These are phyloP conservation scores for Hippocampus guttulatus DNA, from an alignment of 2,113 vertebrate genomes.

Conservation along the genomic window DNA sequence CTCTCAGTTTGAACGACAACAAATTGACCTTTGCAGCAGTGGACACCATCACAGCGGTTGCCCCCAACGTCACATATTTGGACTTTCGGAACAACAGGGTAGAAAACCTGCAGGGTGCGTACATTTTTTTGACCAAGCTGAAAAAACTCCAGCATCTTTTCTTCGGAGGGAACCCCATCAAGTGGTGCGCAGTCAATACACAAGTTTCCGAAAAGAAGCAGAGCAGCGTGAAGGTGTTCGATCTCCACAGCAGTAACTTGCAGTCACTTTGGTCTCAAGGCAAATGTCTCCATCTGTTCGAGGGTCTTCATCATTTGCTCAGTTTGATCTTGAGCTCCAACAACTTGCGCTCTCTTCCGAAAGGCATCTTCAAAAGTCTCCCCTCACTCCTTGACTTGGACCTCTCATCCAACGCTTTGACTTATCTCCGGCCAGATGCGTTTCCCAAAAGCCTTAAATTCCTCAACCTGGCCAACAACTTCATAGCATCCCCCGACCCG, in stretches of 20 bases:
- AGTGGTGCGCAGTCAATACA: constrained; percentile 43
- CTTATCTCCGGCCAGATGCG: constrained; percentile 55
- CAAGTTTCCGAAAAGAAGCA: neutral
- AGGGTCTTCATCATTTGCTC: constrained; percentile 65
- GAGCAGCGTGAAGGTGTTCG: constrained; percentile 64
- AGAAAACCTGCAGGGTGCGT: constrained; percentile 60
- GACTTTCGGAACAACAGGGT: constrained; percentile 76
- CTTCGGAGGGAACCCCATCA: constrained; percentile 73
- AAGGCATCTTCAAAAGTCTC: constrained; percentile 74
- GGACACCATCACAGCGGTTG: constrained; percentile 14
- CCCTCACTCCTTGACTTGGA: constrained; percentile 69
- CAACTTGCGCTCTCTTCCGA: constrained; percentile 73
- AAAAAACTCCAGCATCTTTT: constrained; percentile 59
- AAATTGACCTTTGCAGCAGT: constrained; percentile 47
- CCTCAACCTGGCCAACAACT: constrained; percentile 78
- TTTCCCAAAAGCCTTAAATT: constrained; percentile 73
- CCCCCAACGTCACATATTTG: constrained; percentile 43
- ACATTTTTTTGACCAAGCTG: constrained; percentile 55
- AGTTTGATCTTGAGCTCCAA: constrained; percentile 74
- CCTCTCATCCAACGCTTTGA: constrained; percentile 78
- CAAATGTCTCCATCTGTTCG: constrained; percentile 78
- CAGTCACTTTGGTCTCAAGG: constrained; percentile 75
- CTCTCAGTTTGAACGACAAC: constrained; percentile 70
- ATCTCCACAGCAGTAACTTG: constrained; percentile 78
- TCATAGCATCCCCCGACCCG: constrained; percentile 77